Evolutionary conservation across 2,113 vertebrate genomes (phyloP).

Genomic region (Eudyptes chrysolophus): DNA sequence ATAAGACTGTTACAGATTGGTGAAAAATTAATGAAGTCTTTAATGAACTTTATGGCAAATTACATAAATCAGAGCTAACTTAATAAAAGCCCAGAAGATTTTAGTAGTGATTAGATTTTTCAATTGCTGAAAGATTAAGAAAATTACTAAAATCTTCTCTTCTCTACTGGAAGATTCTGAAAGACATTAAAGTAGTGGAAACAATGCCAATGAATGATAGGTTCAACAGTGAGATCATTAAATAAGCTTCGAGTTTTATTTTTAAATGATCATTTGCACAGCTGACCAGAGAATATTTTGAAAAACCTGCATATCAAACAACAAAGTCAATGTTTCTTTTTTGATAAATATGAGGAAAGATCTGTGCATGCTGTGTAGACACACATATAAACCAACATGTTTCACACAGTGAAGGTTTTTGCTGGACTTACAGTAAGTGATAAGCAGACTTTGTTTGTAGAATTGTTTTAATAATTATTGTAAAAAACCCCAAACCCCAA

Average conservation of each 20-base stretch:
- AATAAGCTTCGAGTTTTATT: background rate
- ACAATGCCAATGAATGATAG: background rate
- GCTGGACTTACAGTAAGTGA: background rate
- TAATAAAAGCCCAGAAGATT: conserved; percentile 65
- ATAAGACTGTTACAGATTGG: conserved; percentile 65
- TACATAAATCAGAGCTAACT: conserved; percentile 64
- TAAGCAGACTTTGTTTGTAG: background rate
- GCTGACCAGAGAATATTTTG: background rate
- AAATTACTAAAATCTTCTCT: background rate
- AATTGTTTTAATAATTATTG: background rate
- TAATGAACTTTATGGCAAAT: conserved; percentile 73
- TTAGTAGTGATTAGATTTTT: conserved; percentile 59
- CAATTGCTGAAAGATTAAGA: conserved; percentile 32
- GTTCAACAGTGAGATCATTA: background rate
- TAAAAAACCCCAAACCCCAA: background rate
- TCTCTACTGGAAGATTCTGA: background rate
- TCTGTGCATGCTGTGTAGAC: background rate
- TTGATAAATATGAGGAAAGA: background rate
- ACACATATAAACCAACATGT: background rate
- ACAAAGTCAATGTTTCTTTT: background rate
- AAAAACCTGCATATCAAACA: background rate
- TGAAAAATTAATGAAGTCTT: conserved; percentile 75
- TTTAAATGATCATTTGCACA: background rate
- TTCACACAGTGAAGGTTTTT: background rate
- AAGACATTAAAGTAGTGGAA: background rate